Evolutionary conservation across 2,797 vertebrate genomes (phyloP).

Genomic region (Amphiprion clarkii): DNA sequence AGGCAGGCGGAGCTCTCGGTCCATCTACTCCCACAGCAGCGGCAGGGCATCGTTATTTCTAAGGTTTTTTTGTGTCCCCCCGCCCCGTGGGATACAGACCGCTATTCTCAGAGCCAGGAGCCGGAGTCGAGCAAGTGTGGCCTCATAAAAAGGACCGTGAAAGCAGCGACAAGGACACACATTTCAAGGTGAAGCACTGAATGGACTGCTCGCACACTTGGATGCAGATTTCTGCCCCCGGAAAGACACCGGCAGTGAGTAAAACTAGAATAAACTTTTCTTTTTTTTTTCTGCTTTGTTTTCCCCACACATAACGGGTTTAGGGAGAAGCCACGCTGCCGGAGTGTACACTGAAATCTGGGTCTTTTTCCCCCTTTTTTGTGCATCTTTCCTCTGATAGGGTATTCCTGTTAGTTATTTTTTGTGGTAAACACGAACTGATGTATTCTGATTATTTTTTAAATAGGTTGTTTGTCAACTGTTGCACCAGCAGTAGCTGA

Average conservation of each 20-base stretch:
- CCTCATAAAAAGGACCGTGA: slow-evolving; percentile 51
- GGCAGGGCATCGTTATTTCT: slow-evolving; percentile 54
- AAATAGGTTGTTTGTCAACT: slow-evolving; percentile 16
- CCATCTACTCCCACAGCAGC: slow-evolving; percentile 20
- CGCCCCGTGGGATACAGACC: slow-evolving; percentile 62
- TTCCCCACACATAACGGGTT: slow-evolving; percentile 16
- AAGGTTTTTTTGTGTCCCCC: slow-evolving; percentile 14
- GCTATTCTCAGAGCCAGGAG: slow-evolving; percentile 63
- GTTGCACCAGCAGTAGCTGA: slow-evolving; percentile 24
- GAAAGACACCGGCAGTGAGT: slow-evolving; percentile 56
- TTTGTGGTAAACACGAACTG: neutral
- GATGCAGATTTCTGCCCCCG: slow-evolving; percentile 21
- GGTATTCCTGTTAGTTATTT: neutral
- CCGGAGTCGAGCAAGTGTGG: slow-evolving; percentile 51
- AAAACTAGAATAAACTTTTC: slow-evolving; percentile 54
- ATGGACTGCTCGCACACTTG: slow-evolving; percentile 25
- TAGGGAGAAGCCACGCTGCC: neutral
- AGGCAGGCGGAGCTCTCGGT: slow-evolving; percentile 78
- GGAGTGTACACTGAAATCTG: neutral
- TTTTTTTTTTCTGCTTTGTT: neutral
- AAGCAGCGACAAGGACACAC: slow-evolving; percentile 35
- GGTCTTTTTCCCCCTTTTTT: neutral
- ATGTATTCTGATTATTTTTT: neutral
- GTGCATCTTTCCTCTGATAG: neutral
- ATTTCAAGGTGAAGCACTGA: slow-evolving; percentile 33